phyloP scores from a whole-genome alignment of 2,113 vertebrate species.

The Myocastor coypus region DNA sequence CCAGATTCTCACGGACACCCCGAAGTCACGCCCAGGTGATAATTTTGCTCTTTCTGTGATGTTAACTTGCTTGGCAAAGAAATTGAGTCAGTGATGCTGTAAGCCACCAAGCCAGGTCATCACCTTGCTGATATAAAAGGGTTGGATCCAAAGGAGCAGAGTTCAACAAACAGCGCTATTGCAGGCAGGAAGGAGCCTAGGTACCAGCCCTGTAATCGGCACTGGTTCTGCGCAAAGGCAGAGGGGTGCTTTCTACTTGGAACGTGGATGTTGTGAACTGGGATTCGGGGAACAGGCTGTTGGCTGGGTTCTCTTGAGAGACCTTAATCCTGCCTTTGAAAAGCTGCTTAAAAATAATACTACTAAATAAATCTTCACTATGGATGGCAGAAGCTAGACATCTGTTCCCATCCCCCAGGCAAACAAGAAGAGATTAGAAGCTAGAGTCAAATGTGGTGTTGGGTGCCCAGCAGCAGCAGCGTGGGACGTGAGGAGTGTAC shows the following conservation, averaged over 20 bases:
- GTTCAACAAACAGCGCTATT: not conserved
- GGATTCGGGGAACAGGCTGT: constrained; percentile 42
- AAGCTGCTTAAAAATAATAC: constrained; percentile 77
- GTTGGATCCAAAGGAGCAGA: too few relatives aligned
- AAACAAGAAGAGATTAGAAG: constrained; percentile 16
- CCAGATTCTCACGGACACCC: not conserved
- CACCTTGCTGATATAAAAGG: not conserved
- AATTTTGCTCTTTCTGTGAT: not conserved
- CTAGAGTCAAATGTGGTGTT: not conserved
- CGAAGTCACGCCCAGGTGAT: not conserved
- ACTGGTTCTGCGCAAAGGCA: not conserved
- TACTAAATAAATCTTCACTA: constrained; percentile 66
- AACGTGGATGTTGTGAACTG: not conserved
- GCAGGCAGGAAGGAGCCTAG: not conserved
- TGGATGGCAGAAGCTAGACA: constrained; percentile 54
- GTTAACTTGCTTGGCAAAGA: not conserved
- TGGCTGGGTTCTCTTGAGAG: constrained; percentile 28
- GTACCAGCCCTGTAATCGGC: not conserved
- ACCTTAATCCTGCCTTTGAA: constrained; percentile 70
- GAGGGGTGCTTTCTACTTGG: not conserved
- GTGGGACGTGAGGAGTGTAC: not conserved
- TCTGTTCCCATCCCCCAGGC: constrained; percentile 29
- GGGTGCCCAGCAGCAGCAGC: fast-evolving
- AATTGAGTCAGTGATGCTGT: not conserved
- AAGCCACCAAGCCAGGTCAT: not conserved